phyloP scores from a whole-genome alignment of 2,888 invertebrate species.

The Listrodromus nycthemerus region DNA sequence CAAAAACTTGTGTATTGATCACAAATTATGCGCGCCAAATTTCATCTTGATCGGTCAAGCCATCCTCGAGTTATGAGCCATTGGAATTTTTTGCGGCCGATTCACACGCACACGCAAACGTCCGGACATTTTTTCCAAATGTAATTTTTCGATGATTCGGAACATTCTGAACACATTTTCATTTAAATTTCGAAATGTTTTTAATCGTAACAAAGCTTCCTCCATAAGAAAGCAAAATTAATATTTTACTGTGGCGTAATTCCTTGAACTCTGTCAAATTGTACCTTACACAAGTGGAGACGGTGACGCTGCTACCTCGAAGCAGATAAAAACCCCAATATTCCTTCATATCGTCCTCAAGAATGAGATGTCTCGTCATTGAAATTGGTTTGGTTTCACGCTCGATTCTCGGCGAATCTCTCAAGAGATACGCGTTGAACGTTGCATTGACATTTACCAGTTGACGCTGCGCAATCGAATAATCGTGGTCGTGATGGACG shows the following conservation, averaged over 20 bases:
- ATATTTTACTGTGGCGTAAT: background rate
- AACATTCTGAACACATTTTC: no score
- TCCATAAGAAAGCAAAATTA: no score
- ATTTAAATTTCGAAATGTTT: no score
- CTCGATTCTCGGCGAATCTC: constrained; percentile 87
- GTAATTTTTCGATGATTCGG: no score
- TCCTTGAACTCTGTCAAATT: constrained; percentile 25
- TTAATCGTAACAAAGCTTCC: no score
- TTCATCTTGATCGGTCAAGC: no score
- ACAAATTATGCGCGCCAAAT: no score
- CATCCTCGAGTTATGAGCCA: no score
- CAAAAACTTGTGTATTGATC: no score
- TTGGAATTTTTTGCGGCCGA: no score
- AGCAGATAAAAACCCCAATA: constrained; percentile 94
- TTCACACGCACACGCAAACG: no score
- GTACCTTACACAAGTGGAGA: constrained; percentile 91
- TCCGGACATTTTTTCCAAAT: no score
- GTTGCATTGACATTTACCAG: constrained; percentile 89
- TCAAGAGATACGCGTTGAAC: constrained; percentile 91
- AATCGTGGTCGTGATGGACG: background rate
- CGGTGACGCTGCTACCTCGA: constrained; percentile 90
- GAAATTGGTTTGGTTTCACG: constrained; percentile 87
- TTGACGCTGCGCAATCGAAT: constrained; percentile 86
- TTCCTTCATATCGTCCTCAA: constrained; percentile 93
- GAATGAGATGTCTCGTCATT: constrained; percentile 89